These are phyloP conservation scores for Psettodes erumei DNA, from an alignment of 2,113 vertebrate genomes.

Conservation along the genomic window DNA sequence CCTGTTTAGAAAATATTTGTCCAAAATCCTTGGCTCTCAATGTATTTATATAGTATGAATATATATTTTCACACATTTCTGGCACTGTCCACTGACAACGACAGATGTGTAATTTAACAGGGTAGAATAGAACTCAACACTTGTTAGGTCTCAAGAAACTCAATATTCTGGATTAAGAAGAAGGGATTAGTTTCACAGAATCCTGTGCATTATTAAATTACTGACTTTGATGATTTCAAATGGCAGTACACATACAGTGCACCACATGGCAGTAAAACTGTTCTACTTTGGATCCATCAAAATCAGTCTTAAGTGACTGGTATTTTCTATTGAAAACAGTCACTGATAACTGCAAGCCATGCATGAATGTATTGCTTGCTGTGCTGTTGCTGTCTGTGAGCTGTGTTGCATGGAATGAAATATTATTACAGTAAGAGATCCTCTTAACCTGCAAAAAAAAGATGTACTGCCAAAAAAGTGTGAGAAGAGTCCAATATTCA, in stretches of 20 bases:
- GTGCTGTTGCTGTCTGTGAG: too few relatives aligned
- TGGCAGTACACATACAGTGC: neutral
- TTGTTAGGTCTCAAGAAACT: neutral
- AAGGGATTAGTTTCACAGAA: neutral
- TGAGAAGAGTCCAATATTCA: slow-evolving; percentile 68
- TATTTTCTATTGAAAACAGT: neutral
- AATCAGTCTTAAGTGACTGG: neutral
- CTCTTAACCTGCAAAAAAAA: neutral
- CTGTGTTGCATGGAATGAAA: slow-evolving; percentile 11
- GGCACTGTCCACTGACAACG: neutral
- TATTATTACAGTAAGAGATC: neutral
- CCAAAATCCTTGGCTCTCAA: neutral
- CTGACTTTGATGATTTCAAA: neutral
- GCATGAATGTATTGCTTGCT: too few relatives aligned
- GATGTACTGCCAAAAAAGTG: neutral
- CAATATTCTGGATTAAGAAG: neutral
- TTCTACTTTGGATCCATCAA: neutral
- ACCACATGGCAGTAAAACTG: neutral
- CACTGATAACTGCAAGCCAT: too few relatives aligned
- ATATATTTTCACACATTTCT: slow-evolving; percentile 10
- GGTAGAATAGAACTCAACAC: neutral
- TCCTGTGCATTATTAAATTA: neutral
- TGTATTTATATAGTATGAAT: neutral
- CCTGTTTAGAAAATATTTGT: neutral
- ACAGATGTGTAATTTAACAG: slow-evolving; percentile 4